phyloP scores from a whole-genome alignment of 1,140 invertebrate genomes.

The Nebria ingens region DNA sequence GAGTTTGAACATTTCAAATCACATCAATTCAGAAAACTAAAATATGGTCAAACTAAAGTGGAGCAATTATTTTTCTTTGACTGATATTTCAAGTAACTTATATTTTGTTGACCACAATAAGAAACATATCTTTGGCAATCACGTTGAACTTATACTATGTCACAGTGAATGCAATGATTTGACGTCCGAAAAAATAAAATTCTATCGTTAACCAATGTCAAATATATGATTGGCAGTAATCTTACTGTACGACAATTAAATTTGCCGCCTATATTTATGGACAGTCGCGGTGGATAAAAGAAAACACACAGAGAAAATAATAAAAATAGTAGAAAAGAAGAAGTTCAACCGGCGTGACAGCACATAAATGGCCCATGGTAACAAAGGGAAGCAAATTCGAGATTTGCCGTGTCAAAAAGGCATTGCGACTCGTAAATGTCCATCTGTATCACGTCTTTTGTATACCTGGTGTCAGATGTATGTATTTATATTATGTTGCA shows the following conservation, averaged over 20 bases:
- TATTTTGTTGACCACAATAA: too few species aligned
- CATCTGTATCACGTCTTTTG: neutral
- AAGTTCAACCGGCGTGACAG: neutral
- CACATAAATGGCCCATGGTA: neutral
- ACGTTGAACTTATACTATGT: too few species aligned
- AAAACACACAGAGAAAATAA: too few species aligned
- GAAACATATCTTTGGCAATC: too few species aligned
- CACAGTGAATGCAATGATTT: too few species aligned
- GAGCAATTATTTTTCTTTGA: too few species aligned
- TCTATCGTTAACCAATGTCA: neutral
- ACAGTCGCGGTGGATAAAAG: neutral
- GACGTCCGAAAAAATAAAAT: too few species aligned
- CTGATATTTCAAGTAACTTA: too few species aligned
- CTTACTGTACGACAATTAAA: neutral
- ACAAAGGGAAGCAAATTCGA: constrained; percentile 8
- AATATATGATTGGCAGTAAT: neutral
- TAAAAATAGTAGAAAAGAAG: too few species aligned
- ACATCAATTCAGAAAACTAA: too few species aligned
- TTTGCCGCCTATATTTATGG: constrained; percentile 1
- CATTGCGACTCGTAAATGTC: neutral
- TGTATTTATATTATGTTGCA: neutral
- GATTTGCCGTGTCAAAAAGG: constrained; percentile 3
- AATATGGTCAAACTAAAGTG: too few species aligned
- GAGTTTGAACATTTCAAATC: too few species aligned
- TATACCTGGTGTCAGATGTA: neutral